A percentile compares a stretch with the other conserved stretches of the same genome.
These are phyloP conservation scores for Autographa pulchrina DNA, from an alignment of 2,888 invertebrate species.

Conservation along the genomic window DNA sequence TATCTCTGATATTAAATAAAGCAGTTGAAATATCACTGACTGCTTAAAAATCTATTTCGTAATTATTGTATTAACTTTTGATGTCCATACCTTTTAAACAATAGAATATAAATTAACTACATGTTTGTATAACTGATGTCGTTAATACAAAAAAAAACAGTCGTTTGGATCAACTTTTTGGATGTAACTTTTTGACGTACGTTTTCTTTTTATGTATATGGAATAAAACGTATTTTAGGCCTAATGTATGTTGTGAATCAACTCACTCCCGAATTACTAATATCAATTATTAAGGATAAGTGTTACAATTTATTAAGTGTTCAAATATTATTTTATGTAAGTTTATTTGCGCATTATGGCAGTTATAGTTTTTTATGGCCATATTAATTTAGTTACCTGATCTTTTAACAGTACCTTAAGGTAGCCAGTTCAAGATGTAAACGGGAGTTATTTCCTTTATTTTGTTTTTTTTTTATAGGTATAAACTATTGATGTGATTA, in stretches of 20 bases:
- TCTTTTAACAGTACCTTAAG: background rate
- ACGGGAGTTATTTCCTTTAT: background rate
- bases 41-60: slow-evolving; percentile 41
- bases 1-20: slow-evolving; percentile 94
- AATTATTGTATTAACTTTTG: slow-evolving; percentile 42
- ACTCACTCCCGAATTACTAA: slow-evolving; percentile 61
- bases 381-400: slow-evolving; percentile 9
- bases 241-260: slow-evolving; percentile 44
- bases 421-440: background rate
- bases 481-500: too few species aligned
- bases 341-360: background rate
- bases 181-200: slow-evolving; percentile 52
- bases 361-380: slow-evolving; percentile 7
- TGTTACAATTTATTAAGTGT: slow-evolving; percentile 31
- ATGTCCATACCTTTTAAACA: slow-evolving; percentile 44
- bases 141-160: slow-evolving; percentile 40
- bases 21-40: slow-evolving; percentile 91
- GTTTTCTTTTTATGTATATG: slow-evolving; percentile 42
- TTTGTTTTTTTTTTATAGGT: background rate
- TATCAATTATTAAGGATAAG: slow-evolving; percentile 58
- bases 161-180: slow-evolving; percentile 33
- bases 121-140: slow-evolving; percentile 55
- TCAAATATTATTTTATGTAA: slow-evolving; percentile 2
- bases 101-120: slow-evolving; percentile 46
- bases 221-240: slow-evolving; percentile 41